Conservation (phyloP, 2,797 vertebrate species). For the Mionectes olivaceus region DNA sequence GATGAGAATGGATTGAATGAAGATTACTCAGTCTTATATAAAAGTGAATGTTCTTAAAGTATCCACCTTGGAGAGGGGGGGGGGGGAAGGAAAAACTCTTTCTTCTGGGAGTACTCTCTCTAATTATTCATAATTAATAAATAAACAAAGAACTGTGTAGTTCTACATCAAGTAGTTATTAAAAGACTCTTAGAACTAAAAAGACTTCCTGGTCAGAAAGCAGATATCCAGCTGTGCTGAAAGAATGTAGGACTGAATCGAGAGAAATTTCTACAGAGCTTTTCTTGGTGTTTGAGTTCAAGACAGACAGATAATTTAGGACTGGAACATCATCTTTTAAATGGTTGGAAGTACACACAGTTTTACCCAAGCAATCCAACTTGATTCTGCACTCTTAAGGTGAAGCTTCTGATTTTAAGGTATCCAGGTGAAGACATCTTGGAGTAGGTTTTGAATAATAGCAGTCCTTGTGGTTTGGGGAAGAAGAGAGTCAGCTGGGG, state of each 20-base stretch:
- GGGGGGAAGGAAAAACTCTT: neutral
- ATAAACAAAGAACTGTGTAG: conserved; percentile 48
- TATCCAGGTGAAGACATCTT: neutral
- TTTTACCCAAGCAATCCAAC: neutral
- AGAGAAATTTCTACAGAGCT: neutral
- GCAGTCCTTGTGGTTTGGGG: neutral
- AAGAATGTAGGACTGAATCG: conserved; percentile 41
- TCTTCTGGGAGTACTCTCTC: neutral
- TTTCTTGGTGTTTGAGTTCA: conserved; percentile 22
- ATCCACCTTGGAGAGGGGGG: neutral
- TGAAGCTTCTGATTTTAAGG: neutral
- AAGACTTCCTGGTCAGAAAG: conserved; percentile 59
- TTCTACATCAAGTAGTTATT: conserved; percentile 49
- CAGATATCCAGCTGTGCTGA: conserved; percentile 63
- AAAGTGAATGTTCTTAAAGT: conserved; percentile 14
- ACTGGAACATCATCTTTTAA: conserved; percentile 24
- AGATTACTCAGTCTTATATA: neutral
- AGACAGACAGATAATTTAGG: conserved; percentile 24
- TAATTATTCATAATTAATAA: conserved; percentile 71
- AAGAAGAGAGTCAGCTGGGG: neutral
- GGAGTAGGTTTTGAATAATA: neutral
- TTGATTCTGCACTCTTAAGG: neutral
- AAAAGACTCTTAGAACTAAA: conserved; percentile 63
- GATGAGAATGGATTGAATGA: neutral
- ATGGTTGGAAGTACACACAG: neutral